Conservation (phyloP, 2,888 invertebrate genomes). For the Drosophila borborema region DNA sequence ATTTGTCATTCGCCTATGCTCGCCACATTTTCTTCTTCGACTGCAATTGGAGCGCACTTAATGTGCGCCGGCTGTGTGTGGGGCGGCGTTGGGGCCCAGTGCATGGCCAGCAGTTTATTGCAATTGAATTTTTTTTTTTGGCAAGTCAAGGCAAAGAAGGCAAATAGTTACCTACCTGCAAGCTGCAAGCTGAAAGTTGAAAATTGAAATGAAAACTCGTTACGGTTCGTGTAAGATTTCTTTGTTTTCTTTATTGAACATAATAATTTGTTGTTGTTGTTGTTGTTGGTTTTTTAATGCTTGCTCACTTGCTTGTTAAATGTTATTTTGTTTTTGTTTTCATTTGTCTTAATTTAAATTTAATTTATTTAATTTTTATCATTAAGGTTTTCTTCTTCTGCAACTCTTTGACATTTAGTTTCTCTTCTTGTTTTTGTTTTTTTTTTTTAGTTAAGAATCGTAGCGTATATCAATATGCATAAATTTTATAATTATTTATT, state of each 20-base stretch:
- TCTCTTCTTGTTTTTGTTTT: conserved; percentile 19
- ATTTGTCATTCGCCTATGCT: conserved; percentile 1
- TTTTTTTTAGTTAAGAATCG: conserved; percentile 47
- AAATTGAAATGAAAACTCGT: background rate
- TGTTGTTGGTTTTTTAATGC: conserved; percentile 69
- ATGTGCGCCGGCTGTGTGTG: background rate
- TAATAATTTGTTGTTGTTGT: conserved; percentile 75
- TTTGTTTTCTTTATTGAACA: conserved; percentile 83
- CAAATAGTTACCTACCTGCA: conserved; percentile 14
- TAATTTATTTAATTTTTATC: conserved; percentile 66
- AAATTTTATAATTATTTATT: conserved; percentile 53
- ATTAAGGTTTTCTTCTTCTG: conserved; percentile 36
- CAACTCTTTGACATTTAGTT: conserved; percentile 26
- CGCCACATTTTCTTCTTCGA: background rate
- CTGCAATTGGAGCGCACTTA: conserved; percentile 35
- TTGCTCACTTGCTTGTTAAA: conserved; percentile 69
- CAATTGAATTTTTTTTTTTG: conserved; percentile 59
- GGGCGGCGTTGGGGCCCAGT: background rate
- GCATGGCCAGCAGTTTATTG: conserved; percentile 35
- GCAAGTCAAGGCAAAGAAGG: conserved; percentile 40
- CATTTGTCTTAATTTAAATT: conserved; percentile 63
- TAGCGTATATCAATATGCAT: conserved; percentile 76
- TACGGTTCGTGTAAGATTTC: conserved; percentile 69
- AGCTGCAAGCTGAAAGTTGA: background rate
- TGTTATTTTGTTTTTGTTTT: conserved; percentile 37